Evolutionary conservation across 2,113 vertebrate species (phyloP).

Genomic region (Heteronetta atricapilla): DNA sequence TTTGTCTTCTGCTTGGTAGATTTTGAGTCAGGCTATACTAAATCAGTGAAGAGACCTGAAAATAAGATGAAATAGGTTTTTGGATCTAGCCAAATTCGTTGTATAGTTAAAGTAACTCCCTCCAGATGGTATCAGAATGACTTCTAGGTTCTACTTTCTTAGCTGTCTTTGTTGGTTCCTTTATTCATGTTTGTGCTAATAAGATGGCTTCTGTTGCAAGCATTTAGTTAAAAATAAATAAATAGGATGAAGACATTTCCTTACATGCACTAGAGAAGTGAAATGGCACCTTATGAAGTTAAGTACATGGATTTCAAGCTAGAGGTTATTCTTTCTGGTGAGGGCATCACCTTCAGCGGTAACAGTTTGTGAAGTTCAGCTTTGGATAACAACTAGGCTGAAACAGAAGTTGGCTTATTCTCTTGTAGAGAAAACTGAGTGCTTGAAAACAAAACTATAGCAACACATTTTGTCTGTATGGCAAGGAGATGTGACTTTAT

Average conservation of each 20-base stretch:
- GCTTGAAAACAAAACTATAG: neutral
- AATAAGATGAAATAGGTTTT: neutral
- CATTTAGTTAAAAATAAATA: neutral
- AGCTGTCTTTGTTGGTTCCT: neutral
- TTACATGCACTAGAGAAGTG: accelerated
- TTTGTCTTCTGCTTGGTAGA: neutral
- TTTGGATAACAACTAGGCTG: neutral
- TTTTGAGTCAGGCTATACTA: neutral
- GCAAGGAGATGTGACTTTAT: neutral
- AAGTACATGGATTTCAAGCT: accelerated
- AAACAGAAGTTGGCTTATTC: neutral
- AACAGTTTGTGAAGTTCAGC: neutral
- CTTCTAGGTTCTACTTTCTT: neutral
- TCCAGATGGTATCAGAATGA: constrained; percentile 13
- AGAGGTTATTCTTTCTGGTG: neutral
- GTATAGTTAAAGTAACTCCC: neutral
- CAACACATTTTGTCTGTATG: neutral
- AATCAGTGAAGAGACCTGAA: neutral
- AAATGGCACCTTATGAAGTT: neutral
- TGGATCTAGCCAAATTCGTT: neutral
- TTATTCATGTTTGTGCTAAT: neutral
- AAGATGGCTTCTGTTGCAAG: neutral
- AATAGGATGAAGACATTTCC: neutral
- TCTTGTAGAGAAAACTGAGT: neutral
- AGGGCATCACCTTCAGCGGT: neutral